Percentiles rank a stretch among this genome's conserved stretches.
Evolutionary conservation across 2,113 vertebrate genomes (phyloP).

Genomic region (Platichthys stellatus): DNA sequence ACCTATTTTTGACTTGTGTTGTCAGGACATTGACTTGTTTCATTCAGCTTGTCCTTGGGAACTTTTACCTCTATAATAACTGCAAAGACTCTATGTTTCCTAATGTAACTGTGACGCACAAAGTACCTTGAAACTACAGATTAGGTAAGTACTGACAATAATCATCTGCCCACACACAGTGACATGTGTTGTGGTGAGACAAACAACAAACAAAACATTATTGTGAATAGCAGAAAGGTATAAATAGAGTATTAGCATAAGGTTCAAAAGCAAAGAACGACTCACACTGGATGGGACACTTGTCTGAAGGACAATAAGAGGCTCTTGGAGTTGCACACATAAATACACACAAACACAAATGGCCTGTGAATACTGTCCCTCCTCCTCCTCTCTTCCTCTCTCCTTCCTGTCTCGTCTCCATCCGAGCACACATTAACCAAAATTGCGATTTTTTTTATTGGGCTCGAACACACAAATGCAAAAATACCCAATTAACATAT

Average conservation of each 20-base stretch:
- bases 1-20: not conserved
- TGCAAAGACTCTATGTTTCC: not conserved
- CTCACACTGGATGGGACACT: slow-evolving; percentile 23
- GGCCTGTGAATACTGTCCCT: not conserved
- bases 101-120: not conserved
- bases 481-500: slow-evolving; percentile 25
- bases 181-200: not conserved
- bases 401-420: not conserved
- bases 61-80: not conserved
- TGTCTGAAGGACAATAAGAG: slow-evolving; percentile 21
- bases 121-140: slow-evolving; percentile 22
- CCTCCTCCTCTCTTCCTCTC: too few species aligned
- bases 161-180: slow-evolving; percentile 18
- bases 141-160: slow-evolving; percentile 23
- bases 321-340: slow-evolving; percentile 22
- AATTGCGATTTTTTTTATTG: not conserved
- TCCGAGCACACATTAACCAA: slow-evolving; percentile 24
- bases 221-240: slow-evolving; percentile 49
- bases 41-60: not conserved
- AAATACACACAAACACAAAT: slow-evolving; percentile 13
- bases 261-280: slow-evolving; percentile 53
- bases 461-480: slow-evolving; percentile 17
- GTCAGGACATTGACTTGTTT: not conserved
- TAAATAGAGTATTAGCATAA: slow-evolving; percentile 65
- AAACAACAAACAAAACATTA: slow-evolving; percentile 41